Base-by-base conservation (phyloP, 2,113 vertebrate species). In the Grammomys dolichurus region DNA sequence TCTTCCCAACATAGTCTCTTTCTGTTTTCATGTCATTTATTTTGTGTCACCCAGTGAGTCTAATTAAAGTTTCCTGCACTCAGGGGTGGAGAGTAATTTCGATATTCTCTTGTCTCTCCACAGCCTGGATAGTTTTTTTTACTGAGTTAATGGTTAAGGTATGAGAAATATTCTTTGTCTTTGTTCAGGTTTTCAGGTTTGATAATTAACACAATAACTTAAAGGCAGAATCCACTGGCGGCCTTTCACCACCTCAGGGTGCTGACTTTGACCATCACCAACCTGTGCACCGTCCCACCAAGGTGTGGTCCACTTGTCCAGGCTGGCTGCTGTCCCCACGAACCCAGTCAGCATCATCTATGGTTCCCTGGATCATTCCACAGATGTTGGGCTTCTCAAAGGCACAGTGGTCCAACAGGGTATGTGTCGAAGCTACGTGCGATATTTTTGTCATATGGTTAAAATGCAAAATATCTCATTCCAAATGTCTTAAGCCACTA, bases 321-420 rank as follows among this genome's bases (percentile, higher is more conserved):
- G 40, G 51, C 22, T 72, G 67, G 0, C 73, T 94, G 89, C 98
- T 98, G 77, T 96, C 92, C 1, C 98, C 97, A 54, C 98, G 99
- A 72, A 98, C 90, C 99, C 99, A 99, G 94, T 99, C 98, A 1
- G 96, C 97, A 43, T 99, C 98, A 65, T 99, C 98, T 7, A 40
- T 97, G 65, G 97, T 96, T 20, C 98, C 95, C 96, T 99, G 99
- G 92, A 99, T 99, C 99, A 99, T 99, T 31, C 99, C 99, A 1
- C 99, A 99, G 95, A 99, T 99, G 97, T 98, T 99, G 93, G 98
- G 97, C 13, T 97, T 95, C 93, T 99, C 99, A 98, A 99, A 99
- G 40, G 98, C 92, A 96, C 99, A 99, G 92, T 99, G 99, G 95
- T 99, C 99, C 98, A 99, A 94, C 90, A 99, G 96, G 3, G 99